Conservation (phyloP, 2,888 invertebrate genomes). For the Strigamia crassipes region DNA sequence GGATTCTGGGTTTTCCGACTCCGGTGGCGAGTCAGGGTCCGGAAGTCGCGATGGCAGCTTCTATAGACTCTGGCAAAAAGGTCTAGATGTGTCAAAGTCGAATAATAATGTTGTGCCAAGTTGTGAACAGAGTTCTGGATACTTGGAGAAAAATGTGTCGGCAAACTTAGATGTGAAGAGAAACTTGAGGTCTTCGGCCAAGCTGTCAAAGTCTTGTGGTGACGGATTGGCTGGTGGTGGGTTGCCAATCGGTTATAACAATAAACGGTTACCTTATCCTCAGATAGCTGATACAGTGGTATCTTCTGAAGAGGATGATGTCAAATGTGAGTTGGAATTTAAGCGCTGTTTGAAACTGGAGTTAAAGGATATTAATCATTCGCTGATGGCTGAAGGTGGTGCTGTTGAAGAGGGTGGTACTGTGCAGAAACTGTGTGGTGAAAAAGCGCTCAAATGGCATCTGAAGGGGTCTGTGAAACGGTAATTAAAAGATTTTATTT, state of each 20-base stretch:
- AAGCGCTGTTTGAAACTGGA: neutral
- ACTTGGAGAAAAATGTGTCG: neutral
- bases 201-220: slow-evolving; percentile 18
- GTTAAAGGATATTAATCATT: neutral
- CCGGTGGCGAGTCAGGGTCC: slow-evolving; percentile 61
- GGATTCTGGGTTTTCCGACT: slow-evolving; percentile 81
- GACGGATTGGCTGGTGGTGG: neutral
- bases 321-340: neutral
- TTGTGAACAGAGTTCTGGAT: too few species aligned
- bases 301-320: slow-evolving; percentile 4
- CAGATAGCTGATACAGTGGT: neutral
- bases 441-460: slow-evolving; percentile 4
- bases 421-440: neutral
- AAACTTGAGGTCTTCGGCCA: neutral
- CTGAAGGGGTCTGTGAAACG: neutral
- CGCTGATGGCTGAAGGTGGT: neutral
- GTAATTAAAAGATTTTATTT: slow-evolving; percentile 2
- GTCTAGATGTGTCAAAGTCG: neutral
- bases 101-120: neutral
- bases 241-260: neutral
- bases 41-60: slow-evolving; percentile 45
- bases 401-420: neutral
- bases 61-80: neutral
- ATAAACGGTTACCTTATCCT: slow-evolving; percentile 27
- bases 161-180: neutral